phyloP scores from a whole-genome alignment of 2,797 vertebrate species.

The Podarcis siculus region DNA sequence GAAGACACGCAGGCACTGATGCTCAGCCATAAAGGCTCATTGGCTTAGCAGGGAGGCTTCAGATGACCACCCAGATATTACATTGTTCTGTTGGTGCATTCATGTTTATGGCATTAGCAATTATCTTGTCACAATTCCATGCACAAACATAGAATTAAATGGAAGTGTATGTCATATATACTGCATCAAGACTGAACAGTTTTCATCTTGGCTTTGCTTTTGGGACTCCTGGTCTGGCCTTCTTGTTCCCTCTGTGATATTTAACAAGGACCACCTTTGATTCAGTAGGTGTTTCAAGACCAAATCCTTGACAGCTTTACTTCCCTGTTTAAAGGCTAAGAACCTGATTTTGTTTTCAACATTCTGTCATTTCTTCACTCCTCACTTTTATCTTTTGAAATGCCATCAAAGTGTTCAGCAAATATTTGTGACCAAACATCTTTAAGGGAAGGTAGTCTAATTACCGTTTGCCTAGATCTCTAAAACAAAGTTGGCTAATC shows the following conservation, averaged over 20 bases:
- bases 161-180: too few species aligned
- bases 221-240: too few species aligned
- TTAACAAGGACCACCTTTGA: neutral
- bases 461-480: slow-evolving; percentile 19
- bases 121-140: neutral
- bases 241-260: neutral
- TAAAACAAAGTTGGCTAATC: neutral
- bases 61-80: neutral
- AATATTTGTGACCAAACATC: slow-evolving; percentile 18
- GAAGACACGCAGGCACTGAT: too few species aligned
- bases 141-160: too few species aligned
- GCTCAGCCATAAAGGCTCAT: neutral
- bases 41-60: neutral
- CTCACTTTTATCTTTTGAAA: slow-evolving; percentile 22
- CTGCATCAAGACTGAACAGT: neutral
- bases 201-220: neutral
- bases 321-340: neutral
- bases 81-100: neutral
- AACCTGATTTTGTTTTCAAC: neutral
- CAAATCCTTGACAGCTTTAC: neutral
- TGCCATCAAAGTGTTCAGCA: slow-evolving; percentile 30
- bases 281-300: neutral
- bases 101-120: neutral
- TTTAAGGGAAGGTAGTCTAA: slow-evolving; percentile 36
- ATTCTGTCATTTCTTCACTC: slow-evolving; percentile 23